Evolutionary conservation across 2,888 invertebrate genomes (phyloP).

Genomic region (Belgica antarctica): DNA sequence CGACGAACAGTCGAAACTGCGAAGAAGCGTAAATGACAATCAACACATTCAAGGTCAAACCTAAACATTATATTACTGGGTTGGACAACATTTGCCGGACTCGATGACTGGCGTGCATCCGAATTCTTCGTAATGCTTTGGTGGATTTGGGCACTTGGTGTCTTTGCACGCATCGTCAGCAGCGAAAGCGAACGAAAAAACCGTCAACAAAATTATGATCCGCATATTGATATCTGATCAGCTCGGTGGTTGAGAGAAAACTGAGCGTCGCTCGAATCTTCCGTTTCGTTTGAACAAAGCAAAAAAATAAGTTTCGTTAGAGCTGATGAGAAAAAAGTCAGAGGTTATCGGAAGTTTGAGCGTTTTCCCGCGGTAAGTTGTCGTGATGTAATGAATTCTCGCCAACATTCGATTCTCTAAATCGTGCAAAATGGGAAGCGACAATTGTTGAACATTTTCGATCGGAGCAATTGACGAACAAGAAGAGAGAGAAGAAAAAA

Average conservation of each 20-base stretch:
- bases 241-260: not conserved
- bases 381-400: no score
- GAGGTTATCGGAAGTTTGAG: no score
- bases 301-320: no score
- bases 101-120: not conserved
- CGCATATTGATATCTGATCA: not conserved
- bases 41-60: conserved; percentile 1
- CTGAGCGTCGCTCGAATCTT: no score
- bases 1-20: conserved; percentile 27
- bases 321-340: no score
- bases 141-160: not conserved
- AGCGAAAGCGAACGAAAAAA: not conserved
- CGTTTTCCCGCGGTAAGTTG: no score
- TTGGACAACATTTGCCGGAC: not conserved
- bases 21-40: not conserved
- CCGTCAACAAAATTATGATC: not conserved
- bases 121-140: conserved; percentile 28
- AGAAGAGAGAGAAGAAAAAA: no score
- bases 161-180: not conserved
- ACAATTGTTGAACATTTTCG: no score
- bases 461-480: no score
- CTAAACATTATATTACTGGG: not conserved
- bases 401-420: no score
- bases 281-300: no score
- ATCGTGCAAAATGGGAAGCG: no score